phyloP scores from a whole-genome alignment of 2,113 vertebrate species.

The Pedetes capensis region DNA sequence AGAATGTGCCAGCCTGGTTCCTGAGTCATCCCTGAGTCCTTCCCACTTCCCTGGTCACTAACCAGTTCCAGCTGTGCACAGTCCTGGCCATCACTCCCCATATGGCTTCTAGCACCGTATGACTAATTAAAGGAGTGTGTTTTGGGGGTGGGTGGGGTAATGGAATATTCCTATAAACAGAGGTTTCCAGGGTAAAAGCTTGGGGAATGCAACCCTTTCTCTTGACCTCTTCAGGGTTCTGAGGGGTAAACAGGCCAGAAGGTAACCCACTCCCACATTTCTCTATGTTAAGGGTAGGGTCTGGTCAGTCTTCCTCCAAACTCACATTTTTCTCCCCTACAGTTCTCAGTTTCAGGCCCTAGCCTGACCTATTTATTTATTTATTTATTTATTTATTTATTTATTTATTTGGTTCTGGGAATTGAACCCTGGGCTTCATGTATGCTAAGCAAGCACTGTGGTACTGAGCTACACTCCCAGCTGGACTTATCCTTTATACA shows the following conservation, averaged over 20 bases:
- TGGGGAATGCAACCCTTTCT: background rate
- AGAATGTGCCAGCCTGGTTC: constrained; percentile 7
- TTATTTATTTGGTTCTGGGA: background rate
- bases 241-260: background rate
- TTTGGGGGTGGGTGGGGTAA: background rate
- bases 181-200: constrained; percentile 63
- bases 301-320: background rate
- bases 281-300: background rate
- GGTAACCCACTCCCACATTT: background rate
- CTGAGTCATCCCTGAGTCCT: constrained; percentile 34
- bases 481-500: background rate
- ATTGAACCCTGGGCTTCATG: background rate
- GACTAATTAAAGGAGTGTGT: constrained; percentile 60
- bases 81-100: background rate
- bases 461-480: background rate
- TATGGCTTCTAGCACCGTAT: constrained; percentile 65
- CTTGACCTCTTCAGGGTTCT: background rate
- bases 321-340: background rate
- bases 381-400: background rate
- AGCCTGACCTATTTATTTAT: background rate
- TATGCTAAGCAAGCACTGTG: no score
- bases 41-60: constrained; percentile 37
- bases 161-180: constrained; percentile 56
- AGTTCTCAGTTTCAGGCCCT: background rate
- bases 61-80: constrained; percentile 60